Percentiles rank a stretch among this genome's conserved stretches.
These are phyloP conservation scores for Anguilla obscura DNA, from an alignment of 2,797 vertebrate species.

Conservation along the genomic window DNA sequence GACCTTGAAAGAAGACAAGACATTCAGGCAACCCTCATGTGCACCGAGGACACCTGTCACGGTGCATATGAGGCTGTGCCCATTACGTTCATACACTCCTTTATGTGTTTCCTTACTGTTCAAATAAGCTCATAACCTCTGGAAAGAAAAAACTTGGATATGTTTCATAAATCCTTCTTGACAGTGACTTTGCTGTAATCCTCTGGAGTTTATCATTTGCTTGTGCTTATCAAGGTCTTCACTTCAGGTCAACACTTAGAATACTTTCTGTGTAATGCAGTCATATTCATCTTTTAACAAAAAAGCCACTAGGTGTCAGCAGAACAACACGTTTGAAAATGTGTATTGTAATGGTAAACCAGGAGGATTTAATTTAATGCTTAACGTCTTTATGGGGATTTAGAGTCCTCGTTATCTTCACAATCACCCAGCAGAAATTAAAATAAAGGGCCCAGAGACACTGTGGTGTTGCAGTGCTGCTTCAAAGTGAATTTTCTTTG, in stretches of 20 bases:
- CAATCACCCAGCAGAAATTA: neutral
- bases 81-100: slow-evolving; percentile 65
- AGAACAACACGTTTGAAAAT: neutral
- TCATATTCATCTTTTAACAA: neutral
- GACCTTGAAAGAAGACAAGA: slow-evolving; percentile 80
- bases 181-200: neutral
- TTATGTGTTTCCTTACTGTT: neutral
- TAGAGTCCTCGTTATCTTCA: neutral
- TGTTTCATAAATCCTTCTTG: neutral
- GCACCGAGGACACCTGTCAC: slow-evolving; percentile 81
- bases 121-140: neutral
- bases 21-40: slow-evolving; percentile 81
- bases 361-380: neutral
- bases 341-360: neutral
- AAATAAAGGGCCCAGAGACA: neutral
- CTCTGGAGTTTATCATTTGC: neutral
- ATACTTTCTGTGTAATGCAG: neutral
- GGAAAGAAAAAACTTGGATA: neutral
- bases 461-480: neutral
- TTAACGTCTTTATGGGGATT: neutral
- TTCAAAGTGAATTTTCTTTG: neutral
- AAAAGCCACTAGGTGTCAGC: neutral
- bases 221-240: neutral
- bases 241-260: neutral
- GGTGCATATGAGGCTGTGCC: slow-evolving; percentile 71